Evolutionary conservation across 2,797 vertebrate species (phyloP), one percentile per base, ranked within the genome.

Genomic region (Lithobates pipiens): DNA sequence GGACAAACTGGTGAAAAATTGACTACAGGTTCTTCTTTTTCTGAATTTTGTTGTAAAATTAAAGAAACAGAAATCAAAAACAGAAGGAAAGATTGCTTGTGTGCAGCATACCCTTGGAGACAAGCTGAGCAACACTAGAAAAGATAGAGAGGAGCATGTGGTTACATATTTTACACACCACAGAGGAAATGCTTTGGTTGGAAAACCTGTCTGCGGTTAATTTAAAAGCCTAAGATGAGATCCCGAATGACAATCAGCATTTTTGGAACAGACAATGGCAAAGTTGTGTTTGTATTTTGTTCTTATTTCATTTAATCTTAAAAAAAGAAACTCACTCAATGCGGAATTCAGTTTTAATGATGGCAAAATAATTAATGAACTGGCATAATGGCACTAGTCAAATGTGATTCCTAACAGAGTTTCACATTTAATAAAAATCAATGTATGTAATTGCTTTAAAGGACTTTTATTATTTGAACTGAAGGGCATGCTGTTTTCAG

Each of bases 381-480:
- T 87, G 83, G 87, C 8, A 27, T 90, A 86, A 87, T 88, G 82
- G 83, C 9, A 27, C 67, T 86, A 81, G 86, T 88, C 88, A 90
- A 91, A 81, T 84, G 80, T 82, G 88, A 87, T 82, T 89, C 74
- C 84, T 87, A 90, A 85, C 78, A 84, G 89, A 88, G 85, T 88
- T 90, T 89, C 89, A 86, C 85, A 89, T 89, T 90, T 89, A 91
- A 91, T 92, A 90, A 85, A 91, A 91, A 93, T 92, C 88, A 88
- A 88, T 92, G 86, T 88, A 89, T 87, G 88, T 89, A 91, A 90
- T 88, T 87, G 82, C 86, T 90, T 88, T 90, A 88, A 74, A 88
- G 88, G 85, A 85, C 89, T 88, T 89, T 68, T 80, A 44, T 78
- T 72, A 87, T 73, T 16, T 75, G 78, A 88, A 78, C 85, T 42